These are phyloP conservation scores for Hipposideros larvatus DNA, from an alignment of 2,797 vertebrate genomes.

Conservation along the genomic window DNA sequence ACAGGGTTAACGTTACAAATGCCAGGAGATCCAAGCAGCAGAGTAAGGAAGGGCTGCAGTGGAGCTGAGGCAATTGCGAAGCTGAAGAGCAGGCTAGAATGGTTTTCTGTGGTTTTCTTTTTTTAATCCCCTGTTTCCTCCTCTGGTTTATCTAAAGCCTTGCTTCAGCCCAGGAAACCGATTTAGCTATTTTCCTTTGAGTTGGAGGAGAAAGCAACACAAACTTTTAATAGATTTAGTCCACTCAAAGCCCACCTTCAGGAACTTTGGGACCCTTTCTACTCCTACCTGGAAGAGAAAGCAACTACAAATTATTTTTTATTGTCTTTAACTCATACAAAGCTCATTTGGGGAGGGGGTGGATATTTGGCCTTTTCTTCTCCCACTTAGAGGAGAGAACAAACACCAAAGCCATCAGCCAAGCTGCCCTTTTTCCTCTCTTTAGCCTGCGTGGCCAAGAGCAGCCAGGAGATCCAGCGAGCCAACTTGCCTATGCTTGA, in stretches of 20 bases:
- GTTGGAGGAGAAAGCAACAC: neutral
- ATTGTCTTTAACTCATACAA: neutral
- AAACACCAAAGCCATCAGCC: conserved; percentile 5
- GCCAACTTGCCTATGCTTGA: neutral
- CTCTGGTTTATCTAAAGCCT: conserved; percentile 15
- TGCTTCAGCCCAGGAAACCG: neutral
- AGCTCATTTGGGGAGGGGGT: neutral
- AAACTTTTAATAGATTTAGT: neutral
- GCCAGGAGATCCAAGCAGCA: neutral
- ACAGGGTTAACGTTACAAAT: neutral
- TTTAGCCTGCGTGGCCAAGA: neutral
- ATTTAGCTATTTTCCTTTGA: conserved; percentile 47
- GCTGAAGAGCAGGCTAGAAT: neutral
- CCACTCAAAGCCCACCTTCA: neutral
- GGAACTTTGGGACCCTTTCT: neutral
- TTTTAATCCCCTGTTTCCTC: neutral
- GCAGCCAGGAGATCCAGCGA: neutral
- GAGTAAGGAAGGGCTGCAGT: neutral
- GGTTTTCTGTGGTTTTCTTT: neutral
- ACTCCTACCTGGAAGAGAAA: neutral
- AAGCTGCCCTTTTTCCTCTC: neutral
- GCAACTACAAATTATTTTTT: neutral
- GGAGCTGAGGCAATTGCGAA: neutral
- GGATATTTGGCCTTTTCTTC: neutral
- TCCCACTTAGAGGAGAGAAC: neutral